These are phyloP conservation scores for Apodemus speciosus DNA, from an alignment of 2,113 vertebrate genomes.

Conservation along the genomic window DNA sequence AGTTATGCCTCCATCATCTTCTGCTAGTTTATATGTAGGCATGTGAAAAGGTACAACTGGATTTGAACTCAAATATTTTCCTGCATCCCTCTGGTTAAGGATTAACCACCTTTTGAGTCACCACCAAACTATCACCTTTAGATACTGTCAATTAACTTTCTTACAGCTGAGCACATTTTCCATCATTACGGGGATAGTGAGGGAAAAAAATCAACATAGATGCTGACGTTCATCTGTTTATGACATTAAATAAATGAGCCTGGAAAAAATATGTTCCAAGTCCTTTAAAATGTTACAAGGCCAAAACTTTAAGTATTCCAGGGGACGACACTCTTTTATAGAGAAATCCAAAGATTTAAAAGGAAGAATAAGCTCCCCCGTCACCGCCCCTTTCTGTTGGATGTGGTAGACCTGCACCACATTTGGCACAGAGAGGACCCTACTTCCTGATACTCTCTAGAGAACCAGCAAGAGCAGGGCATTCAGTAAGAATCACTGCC, in stretches of 20 bases:
- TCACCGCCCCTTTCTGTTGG: too few relatives aligned
- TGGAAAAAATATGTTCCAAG: background rate
- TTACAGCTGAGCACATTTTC: background rate
- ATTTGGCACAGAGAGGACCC: too few relatives aligned
- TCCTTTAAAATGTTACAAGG: conserved; percentile 24
- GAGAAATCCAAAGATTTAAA: background rate
- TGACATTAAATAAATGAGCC: conserved; percentile 52
- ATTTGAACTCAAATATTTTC: conserved; percentile 45
- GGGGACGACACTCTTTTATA: background rate
- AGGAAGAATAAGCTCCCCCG: background rate
- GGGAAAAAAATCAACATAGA: conserved; percentile 9
- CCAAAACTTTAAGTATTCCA: background rate
- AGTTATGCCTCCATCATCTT: background rate
- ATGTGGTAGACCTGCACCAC: too few relatives aligned
- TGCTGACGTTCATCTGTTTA: conserved; percentile 58
- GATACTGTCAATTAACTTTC: conserved; percentile 46
- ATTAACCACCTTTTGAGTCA: conserved; percentile 48
- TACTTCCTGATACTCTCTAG: too few relatives aligned
- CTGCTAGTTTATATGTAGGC: background rate
- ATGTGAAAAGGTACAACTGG: background rate
- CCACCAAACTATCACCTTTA: conserved; percentile 38
- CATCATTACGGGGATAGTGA: background rate
- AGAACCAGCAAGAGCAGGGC: too few relatives aligned
- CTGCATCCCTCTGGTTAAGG: conserved; percentile 10
- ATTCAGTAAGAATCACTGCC: too few relatives aligned